Conservation (phyloP, 2,888 invertebrate species). For the Ophion obscuratus region DNA sequence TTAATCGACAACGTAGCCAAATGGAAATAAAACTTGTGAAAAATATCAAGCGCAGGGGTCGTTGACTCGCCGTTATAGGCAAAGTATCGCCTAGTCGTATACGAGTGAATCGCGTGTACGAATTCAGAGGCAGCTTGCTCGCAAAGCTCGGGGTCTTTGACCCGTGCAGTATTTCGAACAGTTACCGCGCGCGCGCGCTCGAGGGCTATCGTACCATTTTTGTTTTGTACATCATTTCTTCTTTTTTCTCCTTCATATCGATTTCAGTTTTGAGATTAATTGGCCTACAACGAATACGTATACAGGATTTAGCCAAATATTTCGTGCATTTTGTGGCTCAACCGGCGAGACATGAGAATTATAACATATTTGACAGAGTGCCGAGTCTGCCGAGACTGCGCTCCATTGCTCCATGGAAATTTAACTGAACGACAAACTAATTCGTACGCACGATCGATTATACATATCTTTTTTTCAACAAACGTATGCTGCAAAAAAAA, state of each 20-base stretch:
- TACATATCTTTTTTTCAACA: no score
- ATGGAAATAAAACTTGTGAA: not conserved
- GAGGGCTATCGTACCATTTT: not conserved
- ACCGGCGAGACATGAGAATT: no score
- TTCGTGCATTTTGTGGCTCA: no score
- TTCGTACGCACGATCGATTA: no score
- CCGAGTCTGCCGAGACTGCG: no score
- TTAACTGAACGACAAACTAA: no score
- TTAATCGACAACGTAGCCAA: not conserved
- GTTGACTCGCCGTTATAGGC: constrained; percentile 24
- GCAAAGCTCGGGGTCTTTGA: constrained; percentile 43
- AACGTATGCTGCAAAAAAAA: no score
- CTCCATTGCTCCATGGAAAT: no score
- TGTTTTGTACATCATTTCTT: not conserved
- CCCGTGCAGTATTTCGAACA: constrained; percentile 27
- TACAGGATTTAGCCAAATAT: no score
- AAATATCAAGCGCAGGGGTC: constrained; percentile 9
- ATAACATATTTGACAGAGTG: no score
- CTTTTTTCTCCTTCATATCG: not conserved
- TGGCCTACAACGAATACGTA: no score
- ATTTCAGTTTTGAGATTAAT: no score
- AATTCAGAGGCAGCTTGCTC: constrained; percentile 12
- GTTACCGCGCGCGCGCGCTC: constrained; percentile 8
- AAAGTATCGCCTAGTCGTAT: constrained; percentile 7
- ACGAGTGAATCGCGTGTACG: not conserved